Percentiles rank a stretch among this genome's conserved stretches.
These are phyloP conservation scores for Lasaia peninsularis DNA, from an alignment of 1,140 invertebrate species.

Conservation along the genomic window DNA sequence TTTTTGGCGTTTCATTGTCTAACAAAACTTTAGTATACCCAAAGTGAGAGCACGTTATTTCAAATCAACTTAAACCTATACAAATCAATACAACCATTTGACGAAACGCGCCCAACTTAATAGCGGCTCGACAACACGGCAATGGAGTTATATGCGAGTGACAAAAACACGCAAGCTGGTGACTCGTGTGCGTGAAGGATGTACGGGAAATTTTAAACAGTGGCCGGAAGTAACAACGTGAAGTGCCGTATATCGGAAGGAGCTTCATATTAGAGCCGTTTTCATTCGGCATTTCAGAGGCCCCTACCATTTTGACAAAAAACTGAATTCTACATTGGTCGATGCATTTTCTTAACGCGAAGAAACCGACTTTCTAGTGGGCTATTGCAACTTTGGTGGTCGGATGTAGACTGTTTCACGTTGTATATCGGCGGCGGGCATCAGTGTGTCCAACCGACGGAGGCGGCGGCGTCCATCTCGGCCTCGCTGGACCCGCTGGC, in stretches of 20 bases:
- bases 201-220: background rate
- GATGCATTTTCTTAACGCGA: too few species aligned
- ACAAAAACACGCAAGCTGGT: constrained; percentile 9
- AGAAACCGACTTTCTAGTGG: too few species aligned
- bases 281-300: too few species aligned
- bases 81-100: constrained; percentile 31
- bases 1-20: constrained; percentile 11
- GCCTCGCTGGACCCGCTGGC: constrained; percentile 32
- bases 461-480: constrained; percentile 17
- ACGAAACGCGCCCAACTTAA: constrained; percentile 64
- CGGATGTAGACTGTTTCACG: too few species aligned
- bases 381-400: too few species aligned
- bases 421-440: background rate
- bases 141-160: background rate
- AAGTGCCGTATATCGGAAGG: background rate
- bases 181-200: constrained; percentile 4
- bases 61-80: constrained; percentile 25
- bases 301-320: too few species aligned
- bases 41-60: background rate
- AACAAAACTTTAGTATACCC: background rate
- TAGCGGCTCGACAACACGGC: constrained; percentile 48
- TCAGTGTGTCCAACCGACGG: constrained; percentile 21
- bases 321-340: too few species aligned
- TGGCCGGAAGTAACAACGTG: background rate
- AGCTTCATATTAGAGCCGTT: too few species aligned